Percentiles rank a stretch among this genome's conserved stretches.
These are phyloP conservation scores for Acanthopleura granulata DNA, from an alignment of 2,888 invertebrate species.

Conservation along the genomic window DNA sequence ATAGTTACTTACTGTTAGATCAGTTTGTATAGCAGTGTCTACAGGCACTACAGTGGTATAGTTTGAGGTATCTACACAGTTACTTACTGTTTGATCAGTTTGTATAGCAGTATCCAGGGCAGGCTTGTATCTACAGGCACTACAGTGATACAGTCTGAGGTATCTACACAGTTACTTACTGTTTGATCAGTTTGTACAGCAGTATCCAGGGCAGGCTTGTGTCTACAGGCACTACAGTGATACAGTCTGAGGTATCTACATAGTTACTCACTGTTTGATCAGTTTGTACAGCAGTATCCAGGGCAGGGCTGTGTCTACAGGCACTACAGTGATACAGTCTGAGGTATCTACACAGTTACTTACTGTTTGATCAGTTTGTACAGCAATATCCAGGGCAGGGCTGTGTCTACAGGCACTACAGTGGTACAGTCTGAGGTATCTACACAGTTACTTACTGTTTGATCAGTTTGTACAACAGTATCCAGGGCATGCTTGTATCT, in stretches of 20 bases:
- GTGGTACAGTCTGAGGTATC: constrained; percentile 78
- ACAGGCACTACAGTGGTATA: constrained; percentile 80
- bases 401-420: constrained; percentile 79
- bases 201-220: constrained; percentile 86
- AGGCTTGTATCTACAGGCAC: constrained; percentile 79
- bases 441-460: constrained; percentile 59
- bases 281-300: constrained; percentile 75
- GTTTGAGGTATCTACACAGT: constrained; percentile 78
- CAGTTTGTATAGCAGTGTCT: constrained; percentile 87
- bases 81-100: constrained; percentile 77
- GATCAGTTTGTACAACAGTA: too few relatives aligned
- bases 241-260: constrained; percentile 78
- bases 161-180: constrained; percentile 76
- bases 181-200: constrained; percentile 83
- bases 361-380: constrained; percentile 81
- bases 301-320: constrained; percentile 80
- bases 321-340: constrained; percentile 77
- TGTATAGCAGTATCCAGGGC: constrained; percentile 88
- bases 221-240: constrained; percentile 78
- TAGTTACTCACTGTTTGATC: too few relatives aligned
- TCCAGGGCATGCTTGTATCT: too few relatives aligned
- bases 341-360: constrained; percentile 78
- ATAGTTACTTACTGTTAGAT: constrained; percentile 76
- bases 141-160: constrained; percentile 76
- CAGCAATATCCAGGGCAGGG: constrained; percentile 86